Evolutionary conservation across 1,140 invertebrate species (phyloP).

Genomic region (Leptinotarsa defecta): DNA sequence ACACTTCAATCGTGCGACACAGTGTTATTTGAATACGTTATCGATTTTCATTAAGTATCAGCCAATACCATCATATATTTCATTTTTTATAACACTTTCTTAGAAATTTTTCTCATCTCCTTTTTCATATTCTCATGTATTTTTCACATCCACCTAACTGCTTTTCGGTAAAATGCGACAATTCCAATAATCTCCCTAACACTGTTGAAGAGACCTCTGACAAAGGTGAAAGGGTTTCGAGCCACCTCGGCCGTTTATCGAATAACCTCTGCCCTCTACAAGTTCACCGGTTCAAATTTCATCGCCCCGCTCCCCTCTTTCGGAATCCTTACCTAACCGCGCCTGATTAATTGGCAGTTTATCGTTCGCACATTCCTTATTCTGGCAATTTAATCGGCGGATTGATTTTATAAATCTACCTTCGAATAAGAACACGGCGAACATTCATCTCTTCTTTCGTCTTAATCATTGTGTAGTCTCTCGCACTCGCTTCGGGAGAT

Average conservation of each 20-base stretch:
- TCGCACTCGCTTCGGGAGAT: not conserved
- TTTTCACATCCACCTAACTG: too few species aligned
- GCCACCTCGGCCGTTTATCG: not conserved
- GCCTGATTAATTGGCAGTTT: slow-evolving; percentile 29
- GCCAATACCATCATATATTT: too few species aligned
- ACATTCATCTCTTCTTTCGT: not conserved
- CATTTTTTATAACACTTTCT: too few species aligned
- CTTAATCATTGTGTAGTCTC: not conserved
- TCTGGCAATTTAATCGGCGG: slow-evolving; percentile 17
- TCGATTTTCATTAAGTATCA: too few species aligned
- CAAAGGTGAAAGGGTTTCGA: not conserved
- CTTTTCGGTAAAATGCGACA: too few species aligned
- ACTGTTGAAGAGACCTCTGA: not conserved
- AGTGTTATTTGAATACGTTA: too few species aligned
- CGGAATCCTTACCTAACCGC: slow-evolving; percentile 18
- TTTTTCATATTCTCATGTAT: too few species aligned
- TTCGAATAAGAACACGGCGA: not conserved
- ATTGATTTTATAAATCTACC: slow-evolving; percentile 28
- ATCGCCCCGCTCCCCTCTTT: not conserved
- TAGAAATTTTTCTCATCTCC: too few species aligned
- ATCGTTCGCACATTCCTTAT: slow-evolving; percentile 27
- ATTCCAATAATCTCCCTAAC: not conserved
- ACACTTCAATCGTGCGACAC: too few species aligned
- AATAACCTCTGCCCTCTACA: not conserved
- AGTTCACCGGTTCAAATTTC: slow-evolving; percentile 6